These are phyloP conservation scores for Porites australiensis DNA, from an alignment of 64 coral and sea anemone species.

Conservation along the genomic window DNA sequence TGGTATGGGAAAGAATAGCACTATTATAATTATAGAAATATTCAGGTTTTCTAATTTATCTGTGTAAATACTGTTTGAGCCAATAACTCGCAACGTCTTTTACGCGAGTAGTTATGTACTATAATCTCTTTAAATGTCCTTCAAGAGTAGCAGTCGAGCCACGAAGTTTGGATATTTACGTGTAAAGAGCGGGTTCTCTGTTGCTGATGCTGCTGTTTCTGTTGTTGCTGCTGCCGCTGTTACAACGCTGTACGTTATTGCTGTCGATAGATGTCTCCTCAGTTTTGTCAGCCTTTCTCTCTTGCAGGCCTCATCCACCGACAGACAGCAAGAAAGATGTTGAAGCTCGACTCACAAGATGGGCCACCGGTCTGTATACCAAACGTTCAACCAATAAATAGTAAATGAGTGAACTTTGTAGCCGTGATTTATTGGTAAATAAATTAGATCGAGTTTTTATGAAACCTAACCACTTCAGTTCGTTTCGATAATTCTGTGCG, in stretches of 20 bases:
- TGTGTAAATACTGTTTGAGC: constrained; percentile 20
- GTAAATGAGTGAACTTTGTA: neutral
- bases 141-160: neutral
- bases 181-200: neutral
- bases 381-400: constrained; percentile 26
- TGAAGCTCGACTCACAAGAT: constrained; percentile 9
- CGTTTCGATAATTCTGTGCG: neutral
- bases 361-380: constrained; percentile 43
- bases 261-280: neutral
- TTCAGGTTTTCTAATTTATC: constrained; percentile 12
- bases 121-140: constrained; percentile 18
- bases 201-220: constrained; percentile 2
- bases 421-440: neutral
- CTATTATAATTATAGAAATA: neutral
- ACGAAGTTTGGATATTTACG: neutral
- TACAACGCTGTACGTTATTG: neutral
- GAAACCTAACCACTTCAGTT: neutral
- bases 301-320: constrained; percentile 22
- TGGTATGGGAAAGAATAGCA: constrained; percentile 1
- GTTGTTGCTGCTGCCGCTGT: neutral
- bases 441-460: constrained; percentile 9
- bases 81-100: neutral
- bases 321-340: constrained; percentile 12
- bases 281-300: constrained; percentile 45
- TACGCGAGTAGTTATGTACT: neutral